Evolutionary conservation across 2,113 vertebrate species (phyloP).

Genomic region (Eulacestoma nigropectus): DNA sequence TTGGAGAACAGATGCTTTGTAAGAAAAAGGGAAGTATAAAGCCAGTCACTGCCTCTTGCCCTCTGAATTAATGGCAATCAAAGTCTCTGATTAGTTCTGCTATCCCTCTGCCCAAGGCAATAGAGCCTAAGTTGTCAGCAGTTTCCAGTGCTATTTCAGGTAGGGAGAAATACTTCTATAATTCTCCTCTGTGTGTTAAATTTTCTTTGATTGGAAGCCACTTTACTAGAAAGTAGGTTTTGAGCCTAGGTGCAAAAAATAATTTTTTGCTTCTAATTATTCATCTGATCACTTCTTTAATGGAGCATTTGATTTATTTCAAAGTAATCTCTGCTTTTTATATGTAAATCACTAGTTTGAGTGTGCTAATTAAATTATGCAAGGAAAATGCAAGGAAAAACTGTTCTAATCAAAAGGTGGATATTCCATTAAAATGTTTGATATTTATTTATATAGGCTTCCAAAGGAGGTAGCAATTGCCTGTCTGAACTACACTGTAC

Average conservation of each 20-base stretch:
- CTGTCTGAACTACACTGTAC: not conserved
- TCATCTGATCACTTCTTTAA: slow-evolving; percentile 28
- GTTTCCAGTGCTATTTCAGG: not conserved
- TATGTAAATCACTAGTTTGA: slow-evolving; percentile 32
- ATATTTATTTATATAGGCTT: not conserved
- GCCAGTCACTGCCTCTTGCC: not conserved
- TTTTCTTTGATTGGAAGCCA: not conserved
- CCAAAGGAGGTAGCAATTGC: not conserved
- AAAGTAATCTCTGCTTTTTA: slow-evolving; percentile 43
- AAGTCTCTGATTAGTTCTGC: not conserved
- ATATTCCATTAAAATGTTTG: not conserved
- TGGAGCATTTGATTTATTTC: slow-evolving; percentile 36
- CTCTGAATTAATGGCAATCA: not conserved
- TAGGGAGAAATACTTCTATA: not conserved
- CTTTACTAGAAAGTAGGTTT: not conserved
- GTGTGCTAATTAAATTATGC: slow-evolving; percentile 30
- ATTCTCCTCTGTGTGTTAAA: not conserved
- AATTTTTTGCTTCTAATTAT: slow-evolving; percentile 5
- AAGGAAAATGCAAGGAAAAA: not conserved
- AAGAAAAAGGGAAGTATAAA: not conserved
- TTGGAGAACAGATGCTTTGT: not conserved
- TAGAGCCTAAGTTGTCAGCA: not conserved
- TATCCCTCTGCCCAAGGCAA: not conserved
- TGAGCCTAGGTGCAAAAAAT: not conserved
- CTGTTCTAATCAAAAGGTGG: not conserved